phyloP scores from a whole-genome alignment of 2,113 vertebrate species.

The Scortum barcoo region DNA sequence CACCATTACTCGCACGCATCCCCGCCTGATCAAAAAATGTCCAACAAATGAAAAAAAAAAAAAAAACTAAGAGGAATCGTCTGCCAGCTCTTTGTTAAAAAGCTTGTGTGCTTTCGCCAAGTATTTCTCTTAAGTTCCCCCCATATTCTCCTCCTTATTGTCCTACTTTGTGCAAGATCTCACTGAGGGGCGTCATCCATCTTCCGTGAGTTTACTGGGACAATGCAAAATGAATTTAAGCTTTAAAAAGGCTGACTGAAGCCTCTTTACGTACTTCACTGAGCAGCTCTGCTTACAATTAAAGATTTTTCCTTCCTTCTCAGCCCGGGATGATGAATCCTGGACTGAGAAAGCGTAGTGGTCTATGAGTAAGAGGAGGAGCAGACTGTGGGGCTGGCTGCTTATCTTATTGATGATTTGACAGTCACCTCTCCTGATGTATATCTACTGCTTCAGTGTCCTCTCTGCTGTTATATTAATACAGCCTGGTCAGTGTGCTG shows the following conservation, averaged over 20 bases:
- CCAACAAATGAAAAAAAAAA: background rate
- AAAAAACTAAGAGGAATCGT: background rate
- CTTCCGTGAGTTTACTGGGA: conserved; percentile 56
- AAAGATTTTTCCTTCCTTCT: conserved; percentile 41
- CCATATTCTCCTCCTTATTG: conserved; percentile 25
- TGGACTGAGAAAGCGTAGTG: conserved; percentile 9
- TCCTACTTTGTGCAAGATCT: conserved; percentile 46
- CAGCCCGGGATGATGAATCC: conserved; percentile 54
- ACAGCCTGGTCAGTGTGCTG: background rate
- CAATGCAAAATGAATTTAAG: conserved; percentile 48
- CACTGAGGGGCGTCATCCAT: conserved; percentile 50
- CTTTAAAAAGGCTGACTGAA: conserved; percentile 73
- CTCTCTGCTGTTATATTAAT: conserved; percentile 7
- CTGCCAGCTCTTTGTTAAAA: conserved; percentile 4
- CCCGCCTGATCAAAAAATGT: background rate
- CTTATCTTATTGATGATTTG: conserved; percentile 28
- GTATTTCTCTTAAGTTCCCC: conserved; percentile 15
- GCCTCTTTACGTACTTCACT: conserved; percentile 67
- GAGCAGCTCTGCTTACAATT: conserved; percentile 74
- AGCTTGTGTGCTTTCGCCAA: background rate
- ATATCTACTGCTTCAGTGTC: conserved; percentile 35
- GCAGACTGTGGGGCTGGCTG: conserved; percentile 20
- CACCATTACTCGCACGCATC: background rate
- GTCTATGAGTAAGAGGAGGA: conserved; percentile 24
- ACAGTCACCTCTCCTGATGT: conserved; percentile 32